Base-by-base conservation (phyloP, 2,888 invertebrate species). In the Hydropsyche betteni region DNA sequence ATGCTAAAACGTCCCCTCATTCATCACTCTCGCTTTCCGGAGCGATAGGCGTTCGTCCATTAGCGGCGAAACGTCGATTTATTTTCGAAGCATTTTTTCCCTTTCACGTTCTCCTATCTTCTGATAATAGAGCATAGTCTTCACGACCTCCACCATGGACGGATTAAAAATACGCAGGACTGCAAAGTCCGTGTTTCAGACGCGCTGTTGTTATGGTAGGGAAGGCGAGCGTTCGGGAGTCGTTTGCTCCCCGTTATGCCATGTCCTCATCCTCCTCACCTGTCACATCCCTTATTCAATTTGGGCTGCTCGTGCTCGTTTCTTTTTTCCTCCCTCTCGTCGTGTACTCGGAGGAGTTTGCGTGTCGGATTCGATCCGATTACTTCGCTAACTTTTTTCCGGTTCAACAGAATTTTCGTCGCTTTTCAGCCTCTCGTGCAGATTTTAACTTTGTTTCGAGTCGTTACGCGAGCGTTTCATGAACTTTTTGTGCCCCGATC, bases 271-370 rank as follows among this genome's bases (percentile, higher is more conserved):
- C 64, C 44, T 61, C 34, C 64, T 34, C 64, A 64, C 64, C 64
- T 64, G 64, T 64, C 64, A 64, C 64, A 64, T 36, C 36, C 64
- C 36, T 64, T 34, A 34, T 64, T 64, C 64, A 64, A 64, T 64
- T 64, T 64, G 36, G 44, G 44, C 10, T 8, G 44, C 44, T 44
- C 44, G 44, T 44, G 7, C 10, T 44, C 44, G 7, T 44, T 6
- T 44, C 6, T 44, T 44, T 44, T 8, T 44, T 6, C 44, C 44
- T 44, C 44, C 44, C 10, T 44, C 44, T 44, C 10, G 44, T 10
- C 44, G 10, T 24, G 24, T 24, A 24, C 24, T 24, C 7, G 10
- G 44, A 44, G 7, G 44, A 44, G 44, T 44, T 44, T 44, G 44
- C 44, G 44, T 44, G 44, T 44, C 44, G 44, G 44, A 44, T 44